Base-by-base conservation (phyloP, 2,888 invertebrate species). In the Ernsta delagoae region DNA sequence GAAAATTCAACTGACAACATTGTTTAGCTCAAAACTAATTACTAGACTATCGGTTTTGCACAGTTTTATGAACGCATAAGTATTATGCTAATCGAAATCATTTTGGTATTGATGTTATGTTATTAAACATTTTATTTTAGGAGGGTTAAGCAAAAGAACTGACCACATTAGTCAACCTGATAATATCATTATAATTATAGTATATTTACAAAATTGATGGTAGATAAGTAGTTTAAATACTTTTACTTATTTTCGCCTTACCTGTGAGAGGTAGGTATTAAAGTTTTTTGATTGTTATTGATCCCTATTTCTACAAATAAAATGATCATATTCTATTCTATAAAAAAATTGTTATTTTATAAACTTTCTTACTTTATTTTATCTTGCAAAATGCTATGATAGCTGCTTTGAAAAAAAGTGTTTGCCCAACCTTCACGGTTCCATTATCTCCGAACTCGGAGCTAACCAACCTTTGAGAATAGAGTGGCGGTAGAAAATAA, bases 1-100 rank as follows among this genome's bases (percentile, higher is more conserved):
- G 8, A 24, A 48, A 59, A 36, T 48, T 50, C 48, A 50, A 50
- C 48, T 53, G 50, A 53, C 50, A 59, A 65, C 41, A 59, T 36
- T 65, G 59, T 65, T 36, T 5, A 11, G 7, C 36, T 12, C 5
- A 11, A 50, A 43, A 48, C 39, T 59, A 65, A 65, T 65, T 65
- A 50, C 2, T 6, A 12, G 53, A 41, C 57, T 65, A 65, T 57
- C 56, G 36, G 9, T 36, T 45, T 6, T 39, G 39, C 39, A 62
- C 53, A 24, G 24, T 8, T 59, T 62, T 53, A 62, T 36, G 39
- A 16, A 62, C 39, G 12, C 9, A n/a, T n/a, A 62, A 53, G 50
- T 62, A 50, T 50, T 50, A 50, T 48, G 60, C 34, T 48, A 61
- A 53, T 62, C 7, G 34, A 36, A 36, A 36, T 36, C 1, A 57